Percentiles rank a stretch among this genome's conserved stretches.
phyloP scores from a whole-genome alignment of 2,888 invertebrate genomes.

The Pachymerium ferrugineum region DNA sequence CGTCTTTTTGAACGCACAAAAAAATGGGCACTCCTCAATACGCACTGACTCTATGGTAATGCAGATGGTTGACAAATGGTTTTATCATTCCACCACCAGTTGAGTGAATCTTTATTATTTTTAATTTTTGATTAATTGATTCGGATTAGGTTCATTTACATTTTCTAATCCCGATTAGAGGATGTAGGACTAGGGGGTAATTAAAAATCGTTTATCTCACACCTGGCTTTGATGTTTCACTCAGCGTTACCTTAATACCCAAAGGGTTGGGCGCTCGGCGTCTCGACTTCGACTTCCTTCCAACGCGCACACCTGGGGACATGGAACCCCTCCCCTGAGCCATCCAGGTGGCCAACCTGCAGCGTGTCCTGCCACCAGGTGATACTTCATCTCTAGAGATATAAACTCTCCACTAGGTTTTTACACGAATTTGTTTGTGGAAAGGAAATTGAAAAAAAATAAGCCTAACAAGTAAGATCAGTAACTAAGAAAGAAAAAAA shows the following conservation, averaged over 20 bases:
- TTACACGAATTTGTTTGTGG: too few species aligned
- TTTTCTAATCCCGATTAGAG: too few species aligned
- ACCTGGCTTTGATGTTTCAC: too few species aligned
- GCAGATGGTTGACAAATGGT: background rate
- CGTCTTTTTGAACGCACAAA: too few species aligned
- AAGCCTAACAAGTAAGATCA: too few species aligned
- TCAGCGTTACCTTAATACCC: too few species aligned
- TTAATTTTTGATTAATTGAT: background rate
- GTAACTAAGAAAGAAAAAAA: too few species aligned
- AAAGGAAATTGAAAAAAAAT: too few species aligned
- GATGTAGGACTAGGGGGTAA: too few species aligned
- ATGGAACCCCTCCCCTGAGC: background rate
- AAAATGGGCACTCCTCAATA: conserved; percentile 1
- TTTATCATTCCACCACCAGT: background rate
- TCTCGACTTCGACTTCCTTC: conserved; percentile 1
- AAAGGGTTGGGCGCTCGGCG: background rate
- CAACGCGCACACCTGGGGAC: conserved; percentile 13
- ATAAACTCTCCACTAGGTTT: background rate
- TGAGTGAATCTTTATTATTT: background rate
- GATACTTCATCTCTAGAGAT: background rate
- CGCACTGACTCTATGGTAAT: conserved; percentile 15
- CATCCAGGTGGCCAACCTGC: conserved; percentile 19
- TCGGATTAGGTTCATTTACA: background rate
- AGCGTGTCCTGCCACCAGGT: conserved; percentile 6
- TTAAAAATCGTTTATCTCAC: too few species aligned